phyloP scores from a whole-genome alignment of 2,888 invertebrate genomes.

The Rhyacophila evoluta region DNA sequence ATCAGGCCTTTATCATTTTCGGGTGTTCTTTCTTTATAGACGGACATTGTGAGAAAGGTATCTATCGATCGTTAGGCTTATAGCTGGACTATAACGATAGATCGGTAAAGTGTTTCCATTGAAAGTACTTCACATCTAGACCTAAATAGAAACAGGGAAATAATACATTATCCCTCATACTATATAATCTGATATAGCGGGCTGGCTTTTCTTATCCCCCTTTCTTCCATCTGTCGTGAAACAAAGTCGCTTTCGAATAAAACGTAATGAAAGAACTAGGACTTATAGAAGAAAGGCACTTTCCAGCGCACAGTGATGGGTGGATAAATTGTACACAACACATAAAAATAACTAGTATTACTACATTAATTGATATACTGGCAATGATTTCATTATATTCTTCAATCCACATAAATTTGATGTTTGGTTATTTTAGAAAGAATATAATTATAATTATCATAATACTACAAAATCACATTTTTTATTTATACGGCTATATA shows the following conservation, averaged over 20 bases:
- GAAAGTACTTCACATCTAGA: not conserved
- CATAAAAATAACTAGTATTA: no score
- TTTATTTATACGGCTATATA: no score
- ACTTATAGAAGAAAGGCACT: conserved; percentile 41
- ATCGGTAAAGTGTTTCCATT: not conserved
- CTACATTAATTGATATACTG: no score
- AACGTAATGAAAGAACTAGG: conserved; percentile 46
- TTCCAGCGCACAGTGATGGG: not conserved
- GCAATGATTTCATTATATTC: no score
- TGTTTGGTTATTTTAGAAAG: no score
- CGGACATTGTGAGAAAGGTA: not conserved
- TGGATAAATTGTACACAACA: no score
- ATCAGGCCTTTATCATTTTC: no score
- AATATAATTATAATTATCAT: no score
- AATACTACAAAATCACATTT: no score
- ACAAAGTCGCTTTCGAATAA: conserved; percentile 47
- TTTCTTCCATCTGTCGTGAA: conserved; percentile 33
- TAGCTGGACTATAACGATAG: not conserved
- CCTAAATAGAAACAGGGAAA: conserved; percentile 30
- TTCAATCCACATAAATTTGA: no score
- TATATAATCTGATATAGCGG: conserved; percentile 34
- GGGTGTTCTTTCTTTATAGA: no score
- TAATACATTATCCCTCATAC: conserved; percentile 33
- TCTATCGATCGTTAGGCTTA: not conserved
- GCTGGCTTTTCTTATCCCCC: not conserved